Percentiles rank a stretch among this genome's conserved stretches.
Conservation (phyloP, 2,113 vertebrate species). For the Sebastes fasciatus region DNA sequence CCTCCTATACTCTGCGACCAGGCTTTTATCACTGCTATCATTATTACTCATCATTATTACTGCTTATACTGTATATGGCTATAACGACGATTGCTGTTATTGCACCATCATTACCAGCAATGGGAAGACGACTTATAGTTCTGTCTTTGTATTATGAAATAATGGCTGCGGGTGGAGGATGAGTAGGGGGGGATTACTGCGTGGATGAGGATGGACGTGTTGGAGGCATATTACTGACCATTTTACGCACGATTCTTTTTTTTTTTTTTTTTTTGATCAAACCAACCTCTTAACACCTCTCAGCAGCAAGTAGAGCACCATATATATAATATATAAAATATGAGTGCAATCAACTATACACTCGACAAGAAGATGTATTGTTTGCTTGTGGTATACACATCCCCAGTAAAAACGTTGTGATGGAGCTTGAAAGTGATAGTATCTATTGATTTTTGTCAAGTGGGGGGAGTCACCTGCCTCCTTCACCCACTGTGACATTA, state of each 20-base stretch:
- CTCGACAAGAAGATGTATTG: conserved; percentile 45
- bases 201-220: conserved; percentile 20
- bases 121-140: conserved; percentile 28
- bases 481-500: conserved; percentile 49
- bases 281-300: conserved; percentile 21
- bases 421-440: conserved; percentile 51
- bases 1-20: conserved; percentile 27
- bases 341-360: conserved; percentile 12
- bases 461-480: conserved; percentile 26
- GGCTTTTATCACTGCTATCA: conserved; percentile 51
- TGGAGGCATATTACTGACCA: conserved; percentile 35
- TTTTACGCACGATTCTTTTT: conserved; percentile 15
- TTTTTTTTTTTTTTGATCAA: background rate
- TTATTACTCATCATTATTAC: conserved; percentile 65
- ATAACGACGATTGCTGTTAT: conserved; percentile 55
- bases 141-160: conserved; percentile 52
- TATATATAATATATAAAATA: conserved; percentile 20
- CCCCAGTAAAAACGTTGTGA: conserved; percentile 40
- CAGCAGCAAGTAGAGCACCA: background rate
- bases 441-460: conserved; percentile 68
- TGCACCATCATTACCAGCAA: conserved; percentile 59
- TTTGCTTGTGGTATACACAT: conserved; percentile 51
- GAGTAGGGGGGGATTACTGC: conserved; percentile 18
- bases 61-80: conserved; percentile 41
- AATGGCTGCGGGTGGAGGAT: conserved; percentile 36